Evolutionary conservation across 2,113 vertebrate species (phyloP), one percentile per base, ranked within the genome.

Genomic region (Alligator sinensis): DNA sequence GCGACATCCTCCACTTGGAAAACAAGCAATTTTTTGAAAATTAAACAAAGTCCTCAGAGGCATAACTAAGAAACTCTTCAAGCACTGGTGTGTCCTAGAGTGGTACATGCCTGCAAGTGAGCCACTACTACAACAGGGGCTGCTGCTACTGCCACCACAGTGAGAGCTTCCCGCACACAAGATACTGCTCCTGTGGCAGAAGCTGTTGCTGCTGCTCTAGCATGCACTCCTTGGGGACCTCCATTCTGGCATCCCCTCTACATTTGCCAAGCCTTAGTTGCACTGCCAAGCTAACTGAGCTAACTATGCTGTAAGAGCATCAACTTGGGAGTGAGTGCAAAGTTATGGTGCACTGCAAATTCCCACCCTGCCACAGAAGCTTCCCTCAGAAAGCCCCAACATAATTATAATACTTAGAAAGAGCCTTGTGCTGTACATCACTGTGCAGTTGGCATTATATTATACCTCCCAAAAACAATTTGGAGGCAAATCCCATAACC

Each of bases 291-390:
- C 58, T 30, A 14, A 30, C 13, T 83, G 57, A 47, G 70, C 15
- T 58, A 11, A 57, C 28, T 24, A 64, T 16, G 57, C 4, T 47
- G 7, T 85, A 87, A 78, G 19, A 11, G 87, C 68, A 80, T 62
- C 22, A 38, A 92, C 90, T 87, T 1, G 16, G 78, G 47, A 47
- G 14, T 72, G 64, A 89, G 8, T 24, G n/a, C 61, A n/a, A 82
- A 89, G 25, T 30, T 9, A 24, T 78, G 8, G 13, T 68, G 11
- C 66, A 47, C 9, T 61, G 38, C 70, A 77, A 89, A 79, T 47
- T 47, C 47, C 47, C 47, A 9, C 47, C 47, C 47, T 47, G 63
- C 62, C 0, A 0, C 3, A 1, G 24, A 61, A 70, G 80, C 19
- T 76, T 66, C 64, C 72, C 9, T 22, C 2, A 78, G 75, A n/a